Evolutionary conservation across 2,797 vertebrate species (phyloP), one percentile per base, ranked within the genome.

Genomic region (Spea hammondii): DNA sequence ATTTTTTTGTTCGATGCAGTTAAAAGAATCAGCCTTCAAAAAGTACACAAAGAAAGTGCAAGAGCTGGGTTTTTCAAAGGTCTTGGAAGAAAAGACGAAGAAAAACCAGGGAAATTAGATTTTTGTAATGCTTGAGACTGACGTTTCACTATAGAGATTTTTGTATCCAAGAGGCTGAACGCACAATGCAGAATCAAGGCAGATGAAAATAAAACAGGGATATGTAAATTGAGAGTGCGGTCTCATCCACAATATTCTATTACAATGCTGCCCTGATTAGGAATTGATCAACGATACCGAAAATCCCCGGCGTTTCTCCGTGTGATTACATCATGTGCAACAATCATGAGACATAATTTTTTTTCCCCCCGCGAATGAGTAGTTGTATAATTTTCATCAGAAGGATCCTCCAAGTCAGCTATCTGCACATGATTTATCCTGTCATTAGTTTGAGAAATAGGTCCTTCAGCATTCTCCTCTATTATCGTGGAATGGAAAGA

Each of bases 391-490:
- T 90, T 91, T 91, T 90, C 88, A 89, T 88, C 87, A 84, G 85
- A 87, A 83, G 87, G 88, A 83, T 86, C 85, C 82, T 88, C 76
- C 70, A 86, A 88, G 88, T 87, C 88, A 87, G 91, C 90, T 89
- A 82, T 85, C 87, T 86, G 78, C 83, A 82, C 76, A 91, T 94
- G 93, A 95, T 94, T 93, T 92, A 95, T 93, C 94, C 92, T 85
- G 87, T 91, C 93, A 93, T 94, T 92, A 94, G 90, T 84, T 86
- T 92, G 93, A 96, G 91, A 88, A 90, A 95, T 92, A 83, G 90
- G 88, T 89, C 91, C 90, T 94, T 94, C 90, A 87, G 86, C 90
- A 88, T 85, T 92, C 90, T 92, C 89, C 89, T 89, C 91, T 90
- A 90, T 92, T 93, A 92, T 89, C 88, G 89, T 86, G 86, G 90